Conservation (phyloP, 1,140 invertebrate genomes). For the Drosophila pachea region DNA sequence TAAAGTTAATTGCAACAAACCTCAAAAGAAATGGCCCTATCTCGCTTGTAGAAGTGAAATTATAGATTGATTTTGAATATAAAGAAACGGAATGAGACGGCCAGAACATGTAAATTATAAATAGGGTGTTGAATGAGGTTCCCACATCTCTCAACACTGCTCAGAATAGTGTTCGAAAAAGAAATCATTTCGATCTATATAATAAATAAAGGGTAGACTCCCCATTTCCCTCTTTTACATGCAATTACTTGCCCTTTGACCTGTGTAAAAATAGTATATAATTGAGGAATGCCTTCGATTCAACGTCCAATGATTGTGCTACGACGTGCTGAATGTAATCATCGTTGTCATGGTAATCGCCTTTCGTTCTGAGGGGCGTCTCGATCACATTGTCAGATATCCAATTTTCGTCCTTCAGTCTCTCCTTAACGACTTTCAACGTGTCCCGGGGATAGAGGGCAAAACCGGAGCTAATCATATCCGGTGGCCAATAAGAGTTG, state of each 20-base stretch:
- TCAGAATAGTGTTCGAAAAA: too few species aligned
- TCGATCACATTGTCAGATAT: conserved; percentile 12
- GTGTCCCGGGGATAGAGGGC: neutral
- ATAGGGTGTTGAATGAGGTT: too few species aligned
- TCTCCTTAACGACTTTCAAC: neutral
- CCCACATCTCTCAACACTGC: too few species aligned
- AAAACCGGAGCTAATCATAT: neutral
- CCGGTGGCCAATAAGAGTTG: neutral
- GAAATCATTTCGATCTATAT: too few species aligned
- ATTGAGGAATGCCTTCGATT: neutral
- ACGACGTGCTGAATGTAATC: conserved; percentile 14
- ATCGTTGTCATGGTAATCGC: neutral
- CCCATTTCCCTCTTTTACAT: too few species aligned
- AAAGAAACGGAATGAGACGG: too few species aligned
- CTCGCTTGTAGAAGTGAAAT: too few species aligned
- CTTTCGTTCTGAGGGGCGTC: conserved; percentile 7
- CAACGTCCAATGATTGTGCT: neutral
- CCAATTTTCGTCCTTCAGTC: conserved; percentile 26
- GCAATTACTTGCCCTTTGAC: neutral
- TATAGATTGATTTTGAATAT: too few species aligned
- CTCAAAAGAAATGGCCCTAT: too few species aligned
- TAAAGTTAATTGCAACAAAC: too few species aligned
- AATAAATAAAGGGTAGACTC: too few species aligned
- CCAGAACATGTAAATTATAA: too few species aligned
- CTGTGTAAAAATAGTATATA: conserved; percentile 2